Evolutionary conservation across 30 jellyfish, hydroid and myxozoan genomes (phyloP).

Genomic region (Aurelia aurita complex sp. Pacific): DNA sequence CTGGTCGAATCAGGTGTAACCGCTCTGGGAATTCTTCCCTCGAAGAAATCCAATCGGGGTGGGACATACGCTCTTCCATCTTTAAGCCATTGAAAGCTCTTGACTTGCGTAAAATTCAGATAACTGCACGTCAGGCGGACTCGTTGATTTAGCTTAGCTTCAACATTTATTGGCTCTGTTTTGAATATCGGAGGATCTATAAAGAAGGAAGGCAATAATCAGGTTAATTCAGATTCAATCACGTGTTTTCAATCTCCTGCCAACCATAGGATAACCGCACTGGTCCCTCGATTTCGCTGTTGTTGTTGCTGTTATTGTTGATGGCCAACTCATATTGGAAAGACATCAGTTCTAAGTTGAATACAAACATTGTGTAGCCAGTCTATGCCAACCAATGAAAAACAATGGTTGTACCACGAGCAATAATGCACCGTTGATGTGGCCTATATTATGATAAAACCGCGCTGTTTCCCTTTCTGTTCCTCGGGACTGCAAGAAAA

Average conservation of each 20-base stretch:
- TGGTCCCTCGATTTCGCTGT: no score
- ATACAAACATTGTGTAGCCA: no score
- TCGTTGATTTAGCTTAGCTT: neutral
- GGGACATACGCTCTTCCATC: constrained; percentile 36
- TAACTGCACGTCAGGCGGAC: constrained; percentile 35
- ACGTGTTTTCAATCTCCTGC: neutral
- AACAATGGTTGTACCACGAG: no score
- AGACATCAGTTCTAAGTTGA: no score
- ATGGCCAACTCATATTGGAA: no score
- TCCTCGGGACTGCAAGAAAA: no score
- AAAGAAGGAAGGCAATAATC: neutral
- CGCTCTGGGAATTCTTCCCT: neutral
- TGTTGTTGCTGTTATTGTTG: no score
- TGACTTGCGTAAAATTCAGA: constrained; percentile 32
- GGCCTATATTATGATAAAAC: no score
- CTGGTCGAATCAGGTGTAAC: neutral
- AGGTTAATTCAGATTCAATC: neutral
- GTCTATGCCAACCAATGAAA: no score
- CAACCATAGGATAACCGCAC: no score
- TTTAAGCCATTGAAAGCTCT: constrained; percentile 46
- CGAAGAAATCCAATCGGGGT: neutral
- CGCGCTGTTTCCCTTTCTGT: no score
- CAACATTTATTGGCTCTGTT: constrained; percentile 22
- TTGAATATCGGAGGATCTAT: constrained; percentile 60
- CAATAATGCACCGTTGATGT: no score